Base-by-base conservation (phyloP, 2,888 invertebrate species). In the Andrena bucephala region DNA sequence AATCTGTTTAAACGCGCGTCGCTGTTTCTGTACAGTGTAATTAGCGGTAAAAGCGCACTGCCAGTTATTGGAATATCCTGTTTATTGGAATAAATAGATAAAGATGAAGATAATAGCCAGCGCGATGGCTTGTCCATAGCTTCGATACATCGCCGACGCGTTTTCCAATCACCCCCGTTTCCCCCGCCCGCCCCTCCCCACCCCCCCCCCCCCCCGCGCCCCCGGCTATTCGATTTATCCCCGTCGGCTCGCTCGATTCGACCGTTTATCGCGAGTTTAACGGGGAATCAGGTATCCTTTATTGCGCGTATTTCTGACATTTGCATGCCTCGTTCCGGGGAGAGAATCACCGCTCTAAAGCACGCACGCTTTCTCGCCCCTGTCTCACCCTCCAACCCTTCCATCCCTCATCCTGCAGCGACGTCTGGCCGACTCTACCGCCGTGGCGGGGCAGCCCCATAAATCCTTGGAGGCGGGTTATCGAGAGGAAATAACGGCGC, bases 391-490 rank as follows among this genome's bases (percentile, higher is more conserved):
- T 20, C 29, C 24, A 2, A 16, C 42, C 8, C 13, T 27, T 8
- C 20, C 10, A 0, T 52, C 20, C 24, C 29, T 24, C 68, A 16
- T 29, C 29, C 72, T n/a, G 31, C 48, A 16, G 13, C 36, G 52
- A 65, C 29, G 16, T 42, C 69, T 33, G 50, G 29, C 33, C 52
- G 50, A 48, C 33, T 50, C 57, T 36, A 16, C 48, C 50, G 20
- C 27, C 4, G 33, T 16, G 52, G 50, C 31, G 50, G 52, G 16
- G 8, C 31, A 66, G 57, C 72, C 48, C 24, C 52, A 82, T 82
- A 84, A 84, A 77, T 71, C 62, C 69, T 67, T 50, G n/a, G 29
- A 24, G 77, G n/a, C 36, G 33, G 68, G 67, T 75, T 84, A 82
- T 82, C 59, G 68, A 33, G 29, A 48, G 77, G 60, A 75, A 84